phyloP scores from a whole-genome alignment of 2,888 invertebrate species.

The Pyrochroa serraticornis region DNA sequence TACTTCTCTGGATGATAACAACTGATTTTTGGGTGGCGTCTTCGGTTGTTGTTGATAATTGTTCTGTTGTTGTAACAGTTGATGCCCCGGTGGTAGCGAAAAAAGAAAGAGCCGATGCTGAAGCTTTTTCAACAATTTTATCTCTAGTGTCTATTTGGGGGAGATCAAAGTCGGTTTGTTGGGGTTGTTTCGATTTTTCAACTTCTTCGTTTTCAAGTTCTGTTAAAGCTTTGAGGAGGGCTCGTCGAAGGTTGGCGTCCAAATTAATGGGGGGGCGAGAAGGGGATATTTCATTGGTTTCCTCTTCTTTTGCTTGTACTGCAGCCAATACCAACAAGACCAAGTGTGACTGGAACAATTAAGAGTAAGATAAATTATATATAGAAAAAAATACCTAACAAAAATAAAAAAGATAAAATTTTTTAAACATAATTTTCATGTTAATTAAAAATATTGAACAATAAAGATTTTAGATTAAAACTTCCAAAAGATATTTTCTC shows the following conservation, averaged over 20 bases:
- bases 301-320: constrained; percentile 47
- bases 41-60: constrained; percentile 24
- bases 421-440: too few relatives aligned
- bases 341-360: constrained; percentile 25
- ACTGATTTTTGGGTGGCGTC: constrained; percentile 36
- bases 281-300: constrained; percentile 52
- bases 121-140: constrained; percentile 57
- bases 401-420: too few relatives aligned
- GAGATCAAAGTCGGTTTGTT: background rate
- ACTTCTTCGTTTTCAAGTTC: constrained; percentile 74
- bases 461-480: too few relatives aligned
- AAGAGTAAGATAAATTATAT: background rate
- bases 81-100: constrained; percentile 61
- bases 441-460: too few relatives aligned
- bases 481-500: too few relatives aligned
- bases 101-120: constrained; percentile 66
- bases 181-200: constrained; percentile 42
- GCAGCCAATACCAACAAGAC: constrained; percentile 20
- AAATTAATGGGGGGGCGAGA: constrained; percentile 64
- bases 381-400: too few relatives aligned
- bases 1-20: constrained; percentile 51
- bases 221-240: constrained; percentile 75
- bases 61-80: constrained; percentile 14
- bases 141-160: constrained; percentile 47
- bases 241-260: constrained; percentile 76